A percentile compares a stretch with the other conserved stretches of the same genome.
phyloP scores from a whole-genome alignment of 2,113 vertebrate genomes.

The Lasiurus cinereus region DNA sequence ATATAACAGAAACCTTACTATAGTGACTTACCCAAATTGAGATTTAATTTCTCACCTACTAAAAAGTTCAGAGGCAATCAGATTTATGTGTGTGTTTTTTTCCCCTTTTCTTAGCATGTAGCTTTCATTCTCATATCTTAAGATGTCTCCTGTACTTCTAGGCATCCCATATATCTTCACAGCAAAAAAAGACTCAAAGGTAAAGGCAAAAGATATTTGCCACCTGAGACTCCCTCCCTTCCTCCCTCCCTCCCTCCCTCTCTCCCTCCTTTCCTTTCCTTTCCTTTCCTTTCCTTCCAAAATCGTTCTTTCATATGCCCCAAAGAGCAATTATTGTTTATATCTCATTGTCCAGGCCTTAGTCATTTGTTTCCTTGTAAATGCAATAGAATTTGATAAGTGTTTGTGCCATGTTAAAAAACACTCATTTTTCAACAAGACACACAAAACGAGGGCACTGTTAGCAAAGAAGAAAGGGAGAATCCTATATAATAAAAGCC shows the following conservation, averaged over 20 bases:
- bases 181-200: not conserved
- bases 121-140: not conserved
- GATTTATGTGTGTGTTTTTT: slow-evolving; percentile 35
- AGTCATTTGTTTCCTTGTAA: not conserved
- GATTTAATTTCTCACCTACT: slow-evolving; percentile 25
- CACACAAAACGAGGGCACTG: not conserved
- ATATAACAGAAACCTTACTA: slow-evolving; percentile 6
- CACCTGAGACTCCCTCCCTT: not conserved
- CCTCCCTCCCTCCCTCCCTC: no score
- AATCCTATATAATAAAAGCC: not conserved
- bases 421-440: not conserved
- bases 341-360: not conserved
- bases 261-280: no score
- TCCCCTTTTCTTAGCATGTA: not conserved
- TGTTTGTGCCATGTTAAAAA: not conserved
- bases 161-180: not conserved
- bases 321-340: not conserved
- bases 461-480: not conserved
- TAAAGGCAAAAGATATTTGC: not conserved
- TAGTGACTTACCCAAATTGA: not conserved
- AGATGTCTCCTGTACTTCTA: not conserved
- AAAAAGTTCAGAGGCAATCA: not conserved
- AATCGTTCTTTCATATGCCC: not conserved
- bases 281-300: not conserved
- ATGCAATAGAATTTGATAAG: not conserved